Percentiles rank a stretch among this genome's conserved stretches.
Evolutionary conservation across 92 coral and sea anemone genomes (phyloP).

Genomic region (Metridium senile): DNA sequence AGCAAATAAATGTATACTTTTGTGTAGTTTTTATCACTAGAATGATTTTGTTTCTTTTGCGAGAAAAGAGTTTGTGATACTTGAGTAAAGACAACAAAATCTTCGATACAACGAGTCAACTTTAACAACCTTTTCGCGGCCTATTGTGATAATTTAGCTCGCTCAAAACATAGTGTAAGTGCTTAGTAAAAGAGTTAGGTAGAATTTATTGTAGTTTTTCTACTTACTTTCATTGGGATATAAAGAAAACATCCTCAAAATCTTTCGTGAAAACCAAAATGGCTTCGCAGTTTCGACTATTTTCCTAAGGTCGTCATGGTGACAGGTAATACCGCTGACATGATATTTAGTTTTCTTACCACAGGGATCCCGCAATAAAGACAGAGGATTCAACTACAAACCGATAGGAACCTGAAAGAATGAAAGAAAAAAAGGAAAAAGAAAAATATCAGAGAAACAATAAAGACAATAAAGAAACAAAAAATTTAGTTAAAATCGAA

Average conservation of each 20-base stretch:
- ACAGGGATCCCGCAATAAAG: constrained; percentile 16
- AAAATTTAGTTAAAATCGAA: no score
- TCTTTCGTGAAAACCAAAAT: constrained; percentile 15
- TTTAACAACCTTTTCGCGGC: no score
- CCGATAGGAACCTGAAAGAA: not conserved
- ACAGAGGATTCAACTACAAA: not conserved
- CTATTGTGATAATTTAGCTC: no score
- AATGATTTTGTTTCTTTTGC: no score
- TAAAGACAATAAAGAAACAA: not conserved
- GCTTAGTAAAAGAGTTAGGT: no score
- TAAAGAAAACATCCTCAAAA: constrained; percentile 29
- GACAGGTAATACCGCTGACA: constrained; percentile 32
- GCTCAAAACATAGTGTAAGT: no score
- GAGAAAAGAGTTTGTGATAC: no score
- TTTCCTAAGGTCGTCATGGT: constrained; percentile 26
- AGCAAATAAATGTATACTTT: no score
- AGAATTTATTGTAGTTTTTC: no score
- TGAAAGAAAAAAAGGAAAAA: not conserved
- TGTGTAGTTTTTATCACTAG: no score
- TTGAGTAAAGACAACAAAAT: no score
- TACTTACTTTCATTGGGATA: constrained; percentile 40
- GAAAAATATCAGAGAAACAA: not conserved
- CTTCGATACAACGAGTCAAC: no score
- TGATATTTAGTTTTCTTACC: not conserved
- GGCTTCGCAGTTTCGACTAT: constrained; percentile 28